A percentile compares a stretch with the other conserved stretches of the same genome.
phyloP scores from a whole-genome alignment of 1,140 invertebrate species.

The Cotesia typhae region DNA sequence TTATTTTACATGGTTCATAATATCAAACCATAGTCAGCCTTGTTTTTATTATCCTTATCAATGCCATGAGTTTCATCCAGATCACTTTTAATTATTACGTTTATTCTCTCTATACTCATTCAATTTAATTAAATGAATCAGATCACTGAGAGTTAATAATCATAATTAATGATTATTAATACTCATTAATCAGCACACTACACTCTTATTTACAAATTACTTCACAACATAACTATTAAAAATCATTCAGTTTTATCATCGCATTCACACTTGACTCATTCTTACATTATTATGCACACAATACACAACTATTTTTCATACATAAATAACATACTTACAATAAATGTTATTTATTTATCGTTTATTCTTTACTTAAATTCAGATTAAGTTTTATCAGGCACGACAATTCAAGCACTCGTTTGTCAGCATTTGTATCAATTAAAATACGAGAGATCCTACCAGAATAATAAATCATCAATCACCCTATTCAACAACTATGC shows the following conservation, averaged over 20 bases:
- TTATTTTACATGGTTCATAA: no score
- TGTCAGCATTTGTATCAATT: constrained; percentile 20
- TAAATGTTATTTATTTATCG: constrained; percentile 37
- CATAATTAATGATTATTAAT: not conserved
- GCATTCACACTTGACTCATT: constrained; percentile 6
- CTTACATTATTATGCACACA: constrained; percentile 15
- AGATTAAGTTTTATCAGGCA: constrained; percentile 26
- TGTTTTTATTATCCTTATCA: no score
- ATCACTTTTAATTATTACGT: no score
- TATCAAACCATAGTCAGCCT: no score
- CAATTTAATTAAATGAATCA: no score
- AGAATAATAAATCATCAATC: constrained; percentile 5
- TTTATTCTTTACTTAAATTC: constrained; percentile 35
- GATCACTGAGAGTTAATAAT: no score
- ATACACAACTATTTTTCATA: constrained; percentile 25
- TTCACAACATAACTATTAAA: not conserved
- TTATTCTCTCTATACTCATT: not conserved
- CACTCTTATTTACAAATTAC: constrained; percentile 8
- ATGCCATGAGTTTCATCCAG: no score
- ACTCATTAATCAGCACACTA: not conserved
- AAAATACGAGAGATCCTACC: constrained; percentile 26
- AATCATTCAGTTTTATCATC: not conserved
- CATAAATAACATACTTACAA: constrained; percentile 41
- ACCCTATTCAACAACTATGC: no score
- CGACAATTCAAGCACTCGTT: constrained; percentile 17